A percentile compares a stretch with the other conserved stretches of the same genome.
Evolutionary conservation across 2,113 vertebrate genomes (phyloP).

Genomic region (Hyaena hyaena): DNA sequence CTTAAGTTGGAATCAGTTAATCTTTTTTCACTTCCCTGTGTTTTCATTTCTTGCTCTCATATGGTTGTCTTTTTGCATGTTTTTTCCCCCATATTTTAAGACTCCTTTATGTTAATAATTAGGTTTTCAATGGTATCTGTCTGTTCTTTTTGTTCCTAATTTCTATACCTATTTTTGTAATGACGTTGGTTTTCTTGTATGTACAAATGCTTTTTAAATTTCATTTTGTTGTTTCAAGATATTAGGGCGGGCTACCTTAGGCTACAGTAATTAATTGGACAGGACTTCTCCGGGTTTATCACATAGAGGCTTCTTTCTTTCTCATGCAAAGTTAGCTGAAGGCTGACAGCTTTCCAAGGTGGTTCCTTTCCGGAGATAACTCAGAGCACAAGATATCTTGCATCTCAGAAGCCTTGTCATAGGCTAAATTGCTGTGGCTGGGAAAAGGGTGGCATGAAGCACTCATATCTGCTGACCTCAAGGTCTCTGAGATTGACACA

Average conservation of each 20-base stretch:
- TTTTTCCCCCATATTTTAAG: not conserved
- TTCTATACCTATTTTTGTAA: not conserved
- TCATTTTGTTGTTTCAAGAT: not conserved
- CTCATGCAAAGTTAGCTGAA: not conserved
- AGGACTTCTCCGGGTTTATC: not conserved
- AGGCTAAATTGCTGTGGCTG: not conserved
- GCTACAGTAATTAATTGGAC: not conserved
- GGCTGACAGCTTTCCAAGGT: not conserved
- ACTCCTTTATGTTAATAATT: not conserved
- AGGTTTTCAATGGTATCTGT: not conserved
- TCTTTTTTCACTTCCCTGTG: not conserved
- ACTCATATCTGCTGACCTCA: not conserved
- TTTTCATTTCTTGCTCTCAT: not conserved
- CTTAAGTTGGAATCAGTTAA: not conserved
- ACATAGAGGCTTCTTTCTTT: not conserved
- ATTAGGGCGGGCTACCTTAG: not conserved
- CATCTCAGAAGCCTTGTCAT: not conserved
- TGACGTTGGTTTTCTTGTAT: not conserved
- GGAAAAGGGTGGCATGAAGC: not conserved
- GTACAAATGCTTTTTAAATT: not conserved
- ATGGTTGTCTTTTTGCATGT: not conserved
- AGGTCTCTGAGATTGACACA: not conserved
- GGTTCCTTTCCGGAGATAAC: not conserved
- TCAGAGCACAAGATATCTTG: not conserved
- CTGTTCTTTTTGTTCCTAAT: not conserved